Evolutionary conservation across 2,113 vertebrate genomes (phyloP), one percentile per base, ranked within the genome.

Genomic region (human (Homo sapiens)): DNA sequence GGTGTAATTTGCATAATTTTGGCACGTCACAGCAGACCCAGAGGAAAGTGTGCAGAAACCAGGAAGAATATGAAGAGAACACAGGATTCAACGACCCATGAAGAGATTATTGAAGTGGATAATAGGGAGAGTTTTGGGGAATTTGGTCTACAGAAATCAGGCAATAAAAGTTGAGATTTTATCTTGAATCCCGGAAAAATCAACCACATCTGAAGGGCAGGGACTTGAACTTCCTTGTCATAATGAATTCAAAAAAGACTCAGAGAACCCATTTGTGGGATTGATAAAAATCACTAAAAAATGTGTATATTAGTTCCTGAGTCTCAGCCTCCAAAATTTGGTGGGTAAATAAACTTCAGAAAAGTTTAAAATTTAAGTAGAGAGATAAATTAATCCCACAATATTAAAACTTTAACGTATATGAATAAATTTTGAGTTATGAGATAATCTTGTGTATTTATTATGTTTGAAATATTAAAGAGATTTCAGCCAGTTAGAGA

Each of bases 201-300:
- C 72, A 76, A 85, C 14, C 27, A 30, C 18, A 52, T 55, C 35
- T 79, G 22, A 73, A 86, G 23, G 72, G 30, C 22, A 43, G 12
- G n/a, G 6, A 52, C 61, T 64, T 72, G 72, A 93, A 61, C 20
- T 50, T 23, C 11, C n/a, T 72, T 90, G 11, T 85, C 66, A 80
- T 5, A 83, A 12, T 72, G 52, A 43, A n/a, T 64, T 12, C 23
- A n/a, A 79, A 61, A 84, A 79, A 70, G 17, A 89, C 70, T 72
- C n/a, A 79, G 61, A 50, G 59, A 90, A 55, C 57, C 59, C 30
- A 68, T 48, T 23, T 78, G 30, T 84, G 59, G 64, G 9, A 32
- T n/a, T 90, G 38, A 90, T 76, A 95, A 90, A 94, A 90, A 66
- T 84, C 22, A 45, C 59, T 64, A 64, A 18, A 12, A 86, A 90